Conservation (phyloP, 35 echinoderm and acorn worm species). For the Holothuria glaberrima region DNA sequence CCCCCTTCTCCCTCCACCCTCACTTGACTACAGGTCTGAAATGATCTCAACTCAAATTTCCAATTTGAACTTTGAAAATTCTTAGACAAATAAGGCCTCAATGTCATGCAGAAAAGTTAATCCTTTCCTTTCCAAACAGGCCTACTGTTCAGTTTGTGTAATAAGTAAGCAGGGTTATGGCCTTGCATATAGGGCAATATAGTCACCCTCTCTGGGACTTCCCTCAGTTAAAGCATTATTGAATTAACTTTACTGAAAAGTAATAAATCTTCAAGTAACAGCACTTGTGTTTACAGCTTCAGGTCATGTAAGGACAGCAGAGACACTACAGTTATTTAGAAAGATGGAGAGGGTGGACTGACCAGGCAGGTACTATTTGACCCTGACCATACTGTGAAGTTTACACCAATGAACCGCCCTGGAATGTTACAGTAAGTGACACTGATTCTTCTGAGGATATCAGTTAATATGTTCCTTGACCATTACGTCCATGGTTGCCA, state of each 20-base stretch:
- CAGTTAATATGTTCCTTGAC: constrained; percentile 2
- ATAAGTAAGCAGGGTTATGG: constrained; percentile 18
- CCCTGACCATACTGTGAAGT: constrained; percentile 24
- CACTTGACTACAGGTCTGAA: background rate
- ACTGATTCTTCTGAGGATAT: constrained; percentile 11
- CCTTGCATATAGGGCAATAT: background rate
- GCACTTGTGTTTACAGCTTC: constrained; percentile 15
- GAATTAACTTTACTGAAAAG: constrained; percentile 8
- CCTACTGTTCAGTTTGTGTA: constrained; percentile 2
- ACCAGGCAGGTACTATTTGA: constrained; percentile 13
- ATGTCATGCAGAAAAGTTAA: constrained; percentile 20
- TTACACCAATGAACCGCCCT: constrained; percentile 10
- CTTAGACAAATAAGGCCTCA: background rate
- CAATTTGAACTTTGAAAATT: constrained; percentile 31
- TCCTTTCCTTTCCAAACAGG: constrained; percentile 25
- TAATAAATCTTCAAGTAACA: constrained; percentile 28
- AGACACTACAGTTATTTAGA: constrained; percentile 1
- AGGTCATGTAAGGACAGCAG: constrained; percentile 36
- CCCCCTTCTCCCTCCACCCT: background rate
- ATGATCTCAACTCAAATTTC: constrained; percentile 9
- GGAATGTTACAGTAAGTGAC: constrained; percentile 11
- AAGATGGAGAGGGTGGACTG: background rate
- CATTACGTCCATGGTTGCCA: constrained; percentile 20
- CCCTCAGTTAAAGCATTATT: constrained; percentile 2
- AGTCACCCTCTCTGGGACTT: constrained; percentile 23